phyloP scores from a whole-genome alignment of 2,113 vertebrate species.

The Nibea coibor region DNA sequence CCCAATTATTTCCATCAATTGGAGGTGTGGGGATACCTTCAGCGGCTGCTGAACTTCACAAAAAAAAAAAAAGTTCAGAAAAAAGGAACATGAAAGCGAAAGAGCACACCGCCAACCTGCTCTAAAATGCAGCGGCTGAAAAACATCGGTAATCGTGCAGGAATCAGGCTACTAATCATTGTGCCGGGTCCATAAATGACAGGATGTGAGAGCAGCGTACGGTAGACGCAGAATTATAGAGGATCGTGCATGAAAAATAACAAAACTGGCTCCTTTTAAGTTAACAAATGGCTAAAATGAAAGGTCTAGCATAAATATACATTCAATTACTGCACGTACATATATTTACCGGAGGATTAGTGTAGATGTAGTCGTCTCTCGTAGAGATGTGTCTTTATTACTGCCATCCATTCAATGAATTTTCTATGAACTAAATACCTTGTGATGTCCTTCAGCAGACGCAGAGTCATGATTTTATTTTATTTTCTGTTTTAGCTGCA shows the following conservation, averaged over 20 bases:
- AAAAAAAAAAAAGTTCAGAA: constrained; percentile 26
- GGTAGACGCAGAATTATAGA: background rate
- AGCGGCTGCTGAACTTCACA: constrained; percentile 27
- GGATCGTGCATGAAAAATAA: background rate
- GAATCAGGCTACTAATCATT: constrained; percentile 47
- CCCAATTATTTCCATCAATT: constrained; percentile 70
- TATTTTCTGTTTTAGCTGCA: background rate
- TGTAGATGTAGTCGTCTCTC: background rate
- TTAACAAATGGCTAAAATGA: constrained; percentile 34
- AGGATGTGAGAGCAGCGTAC: constrained; percentile 5
- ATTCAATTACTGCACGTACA: background rate
- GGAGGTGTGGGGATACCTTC: constrained; percentile 52
- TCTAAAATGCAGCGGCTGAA: background rate
- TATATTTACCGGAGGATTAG: background rate
- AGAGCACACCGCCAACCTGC: background rate
- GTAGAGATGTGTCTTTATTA: background rate
- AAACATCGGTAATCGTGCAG: background rate
- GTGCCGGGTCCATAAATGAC: background rate
- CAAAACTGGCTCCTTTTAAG: constrained; percentile 26
- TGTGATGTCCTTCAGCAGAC: constrained; percentile 7
- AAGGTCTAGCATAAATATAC: background rate
- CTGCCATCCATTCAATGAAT: background rate
- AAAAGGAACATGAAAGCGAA: constrained; percentile 32
- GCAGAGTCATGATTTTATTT: background rate
- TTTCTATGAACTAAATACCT: background rate